A percentile compares a stretch with the other conserved stretches of the same genome.
These are phyloP conservation scores for Lochmaea capreae DNA, from an alignment of 2,888 invertebrate genomes.

Conservation along the genomic window DNA sequence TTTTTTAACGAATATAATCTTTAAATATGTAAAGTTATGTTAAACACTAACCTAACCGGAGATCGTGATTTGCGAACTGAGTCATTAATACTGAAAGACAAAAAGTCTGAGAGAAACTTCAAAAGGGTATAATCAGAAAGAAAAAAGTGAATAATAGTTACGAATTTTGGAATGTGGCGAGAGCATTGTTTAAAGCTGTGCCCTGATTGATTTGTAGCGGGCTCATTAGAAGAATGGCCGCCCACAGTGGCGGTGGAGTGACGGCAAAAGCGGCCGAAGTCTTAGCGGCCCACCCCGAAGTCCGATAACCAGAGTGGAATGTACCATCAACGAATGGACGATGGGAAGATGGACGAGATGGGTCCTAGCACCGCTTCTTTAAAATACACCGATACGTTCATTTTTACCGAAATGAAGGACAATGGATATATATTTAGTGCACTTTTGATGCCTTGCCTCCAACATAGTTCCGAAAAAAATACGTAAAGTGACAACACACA, in stretches of 20 bases:
- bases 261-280: conserved; percentile 51
- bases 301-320: conserved; percentile 60
- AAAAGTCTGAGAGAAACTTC: background rate
- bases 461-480: conserved; percentile 5
- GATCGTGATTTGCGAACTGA: no score
- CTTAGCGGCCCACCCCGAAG: conserved; percentile 60
- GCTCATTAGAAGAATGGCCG: conserved; percentile 60
- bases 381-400: conserved; percentile 16
- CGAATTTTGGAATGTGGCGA: conserved; percentile 41
- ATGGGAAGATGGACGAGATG: conserved; percentile 27
- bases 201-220: conserved; percentile 64
- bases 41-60: no score
- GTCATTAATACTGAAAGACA: background rate
- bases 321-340: conserved; percentile 33
- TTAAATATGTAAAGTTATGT: no score
- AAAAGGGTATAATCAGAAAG: conserved; percentile 3
- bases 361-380: conserved; percentile 22
- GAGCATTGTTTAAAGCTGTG: conserved; percentile 39
- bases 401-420: conserved; percentile 27
- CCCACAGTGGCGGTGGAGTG: conserved; percentile 56
- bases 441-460: conserved; percentile 6
- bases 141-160: conserved; percentile 6
- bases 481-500: background rate
- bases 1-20: no score
- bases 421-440: conserved; percentile 22